Percentiles rank a stretch among this genome's conserved stretches.
Conservation (phyloP, 1,140 invertebrate species). For the Ephestia elutella region DNA sequence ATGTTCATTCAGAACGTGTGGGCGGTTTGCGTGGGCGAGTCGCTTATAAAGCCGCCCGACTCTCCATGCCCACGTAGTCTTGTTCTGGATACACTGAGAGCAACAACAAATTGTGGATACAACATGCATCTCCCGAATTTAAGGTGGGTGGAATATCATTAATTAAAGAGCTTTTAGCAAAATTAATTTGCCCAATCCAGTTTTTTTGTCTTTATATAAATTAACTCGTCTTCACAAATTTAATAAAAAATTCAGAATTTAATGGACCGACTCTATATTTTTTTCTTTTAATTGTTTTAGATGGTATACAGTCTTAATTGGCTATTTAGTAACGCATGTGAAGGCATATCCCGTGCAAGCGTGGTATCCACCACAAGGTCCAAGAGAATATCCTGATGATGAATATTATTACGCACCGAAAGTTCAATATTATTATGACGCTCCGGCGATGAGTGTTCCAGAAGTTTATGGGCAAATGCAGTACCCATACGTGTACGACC, state of each 20-base stretch:
- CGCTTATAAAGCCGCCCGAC: slow-evolving; percentile 74
- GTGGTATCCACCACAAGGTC: slow-evolving; percentile 65
- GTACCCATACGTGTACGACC: slow-evolving; percentile 74
- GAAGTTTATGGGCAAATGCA: slow-evolving; percentile 61
- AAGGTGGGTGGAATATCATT: slow-evolving; percentile 36
- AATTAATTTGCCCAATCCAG: not conserved
- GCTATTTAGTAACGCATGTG: slow-evolving; percentile 55
- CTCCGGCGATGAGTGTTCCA: slow-evolving; percentile 45
- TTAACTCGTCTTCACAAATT: too few species aligned
- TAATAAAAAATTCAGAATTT: too few species aligned
- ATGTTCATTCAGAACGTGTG: slow-evolving; percentile 78
- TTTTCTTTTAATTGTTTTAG: slow-evolving; percentile 38
- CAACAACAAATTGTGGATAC: slow-evolving; percentile 41
- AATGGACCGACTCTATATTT: too few species aligned
- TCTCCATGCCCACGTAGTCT: slow-evolving; percentile 54
- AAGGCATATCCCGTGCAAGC: slow-evolving; percentile 62
- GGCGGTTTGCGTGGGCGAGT: slow-evolving; percentile 70
- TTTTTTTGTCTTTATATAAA: too few species aligned
- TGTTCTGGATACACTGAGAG: slow-evolving; percentile 33
- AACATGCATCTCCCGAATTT: slow-evolving; percentile 30
- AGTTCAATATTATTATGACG: slow-evolving; percentile 61
- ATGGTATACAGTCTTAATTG: slow-evolving; percentile 49
- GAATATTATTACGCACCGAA: slow-evolving; percentile 63
- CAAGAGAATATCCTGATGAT: slow-evolving; percentile 60
- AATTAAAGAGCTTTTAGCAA: slow-evolving; percentile 29